Base-by-base conservation (phyloP, 2,797 vertebrate genomes). In the Gephyroberyx darwinii region DNA sequence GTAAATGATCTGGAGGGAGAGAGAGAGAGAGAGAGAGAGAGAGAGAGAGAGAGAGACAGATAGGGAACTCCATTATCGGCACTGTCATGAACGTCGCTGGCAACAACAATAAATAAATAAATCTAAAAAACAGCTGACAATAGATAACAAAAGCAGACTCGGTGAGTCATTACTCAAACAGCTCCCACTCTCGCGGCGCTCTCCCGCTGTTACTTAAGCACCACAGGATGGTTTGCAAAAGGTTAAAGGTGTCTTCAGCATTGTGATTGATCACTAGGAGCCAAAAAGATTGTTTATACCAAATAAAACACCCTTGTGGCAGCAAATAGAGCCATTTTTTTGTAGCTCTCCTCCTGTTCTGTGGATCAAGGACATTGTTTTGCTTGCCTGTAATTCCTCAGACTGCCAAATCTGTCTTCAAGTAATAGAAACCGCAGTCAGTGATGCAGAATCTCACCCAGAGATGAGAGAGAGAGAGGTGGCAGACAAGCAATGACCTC, bases 41-140 rank as follows among this genome's bases (percentile, higher is more conserved):
- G 30, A 9, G 43, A 7, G 30, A 19, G 61, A 17, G 5, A 22
- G 37, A 19, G 69, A 68, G 77, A 85, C 73, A 69, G 82, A 90
- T 84, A 64, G 62, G 57, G 48, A 71, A 16, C 35, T 86, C 74
- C 71, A 88, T 90, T 84, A 89, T 69, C 65, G 71, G 66, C 65
- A 2, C 57, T 60, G 81, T 88, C 77, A 80, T 3, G 6, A 78
- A 60, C 20, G 35, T 57, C 58, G 61, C 74, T 63, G 66, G 69
- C 48, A 68, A 22, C 39, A 85, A 84, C 69, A 88, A 75, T 71
- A 74, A 72, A 63, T 48, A 62, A 74, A 72, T 64, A 7, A 52
- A 16, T 45, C 16, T 45, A 51, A 53, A 75, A 80, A 86, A 85
- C 19, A 87, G 12, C 52, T 31, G 50, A 78, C 41, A 77, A 76